Conservation (phyloP, 2,797 vertebrate species). For the Yasuhikotakia modesta region DNA sequence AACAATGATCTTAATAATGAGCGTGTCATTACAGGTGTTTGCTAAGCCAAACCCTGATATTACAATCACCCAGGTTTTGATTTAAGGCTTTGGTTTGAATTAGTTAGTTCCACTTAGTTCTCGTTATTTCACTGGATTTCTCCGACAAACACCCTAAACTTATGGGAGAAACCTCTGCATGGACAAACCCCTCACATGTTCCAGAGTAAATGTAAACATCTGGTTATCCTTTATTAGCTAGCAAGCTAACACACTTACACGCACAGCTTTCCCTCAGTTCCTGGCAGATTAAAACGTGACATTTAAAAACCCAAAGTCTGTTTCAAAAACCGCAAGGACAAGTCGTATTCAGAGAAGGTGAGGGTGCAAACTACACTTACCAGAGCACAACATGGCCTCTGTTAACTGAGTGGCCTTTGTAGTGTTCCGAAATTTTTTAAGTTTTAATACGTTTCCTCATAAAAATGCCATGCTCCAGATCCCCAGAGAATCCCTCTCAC, state of each 20-base stretch:
- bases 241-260: too few species aligned
- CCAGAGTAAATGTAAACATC: neutral
- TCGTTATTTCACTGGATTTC: too few species aligned
- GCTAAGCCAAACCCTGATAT: neutral
- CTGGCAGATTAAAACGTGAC: conserved; percentile 58
- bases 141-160: neutral
- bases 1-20: too few species aligned
- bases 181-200: neutral
- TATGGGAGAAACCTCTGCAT: neutral
- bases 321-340: conserved; percentile 32
- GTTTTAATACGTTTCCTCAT: too few species aligned
- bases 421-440: too few species aligned
- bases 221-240: too few species aligned
- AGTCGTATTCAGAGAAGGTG: conserved; percentile 58
- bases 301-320: conserved; percentile 52
- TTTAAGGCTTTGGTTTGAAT: too few species aligned
- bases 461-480: neutral
- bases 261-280: neutral
- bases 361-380: conserved; percentile 65
- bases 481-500: conserved; percentile 14
- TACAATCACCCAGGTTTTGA: too few species aligned
- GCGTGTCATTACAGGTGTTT: neutral
- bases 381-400: conserved; percentile 69
- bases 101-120: too few species aligned
- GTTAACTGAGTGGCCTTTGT: too few species aligned